Conservation (phyloP, 2,797 vertebrate species). For the Catharus ustulatus region DNA sequence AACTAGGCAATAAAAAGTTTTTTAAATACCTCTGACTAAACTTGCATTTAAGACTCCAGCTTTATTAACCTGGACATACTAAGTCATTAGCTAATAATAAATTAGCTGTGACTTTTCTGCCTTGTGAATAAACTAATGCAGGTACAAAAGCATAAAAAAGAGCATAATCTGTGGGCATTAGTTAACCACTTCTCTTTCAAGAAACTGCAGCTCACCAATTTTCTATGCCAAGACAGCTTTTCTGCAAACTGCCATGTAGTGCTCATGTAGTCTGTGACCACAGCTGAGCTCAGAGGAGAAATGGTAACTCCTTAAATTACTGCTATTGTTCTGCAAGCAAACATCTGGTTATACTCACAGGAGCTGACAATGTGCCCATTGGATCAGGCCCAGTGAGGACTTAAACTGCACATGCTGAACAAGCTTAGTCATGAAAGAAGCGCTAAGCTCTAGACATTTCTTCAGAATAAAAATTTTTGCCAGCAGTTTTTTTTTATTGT, state of each 20-base stretch:
- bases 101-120: neutral
- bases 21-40: neutral
- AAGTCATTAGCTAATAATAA: neutral
- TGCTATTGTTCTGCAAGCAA: neutral
- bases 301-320: neutral
- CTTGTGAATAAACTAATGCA: neutral
- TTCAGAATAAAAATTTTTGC: neutral
- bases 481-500: neutral
- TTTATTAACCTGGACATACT: neutral
- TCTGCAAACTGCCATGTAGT: neutral
- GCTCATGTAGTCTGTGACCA: neutral
- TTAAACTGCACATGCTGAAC: neutral
- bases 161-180: neutral
- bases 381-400: neutral
- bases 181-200: neutral
- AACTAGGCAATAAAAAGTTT: neutral
- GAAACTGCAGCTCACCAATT: neutral
- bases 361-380: neutral
- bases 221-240: neutral
- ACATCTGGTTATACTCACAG: slow-evolving; percentile 27
- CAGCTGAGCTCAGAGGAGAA: neutral
- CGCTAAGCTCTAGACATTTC: neutral
- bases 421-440: neutral
- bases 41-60: neutral
- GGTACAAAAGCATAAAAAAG: neutral